Base-by-base conservation (phyloP, 2,888 invertebrate species). In the Phoronis australis region DNA sequence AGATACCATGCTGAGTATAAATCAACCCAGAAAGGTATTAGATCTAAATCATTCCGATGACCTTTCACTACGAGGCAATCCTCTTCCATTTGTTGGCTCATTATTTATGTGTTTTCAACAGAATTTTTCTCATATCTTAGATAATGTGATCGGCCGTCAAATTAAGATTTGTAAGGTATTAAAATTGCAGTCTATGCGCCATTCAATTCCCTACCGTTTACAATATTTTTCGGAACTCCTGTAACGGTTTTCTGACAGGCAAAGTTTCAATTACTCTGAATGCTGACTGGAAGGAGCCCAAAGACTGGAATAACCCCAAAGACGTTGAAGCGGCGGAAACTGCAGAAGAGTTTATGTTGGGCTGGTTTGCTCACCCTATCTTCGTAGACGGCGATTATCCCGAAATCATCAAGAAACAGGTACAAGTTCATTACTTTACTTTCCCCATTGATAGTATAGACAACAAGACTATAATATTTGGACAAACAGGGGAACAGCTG, bases 351-450 rank as follows among this genome's bases (percentile, higher is more conserved):
- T 50, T 50, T 26, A 39, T 51, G 24, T 42, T 61, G 12, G 64
- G 63, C 38, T 52, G 55, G 55, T 64, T 50, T 40, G 57, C 60
- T 15, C 44, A 59, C 35, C 64, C 64, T 12, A 56, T 64, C 21
- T 47, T 31, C 24, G 57, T 56, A 2, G 45, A 51, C 43, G 63
- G 63, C 1, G 84, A 86, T 74, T 86, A 41, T 35, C 37, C 42
- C n/a, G n/a, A n/a, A n/a, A n/a, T n/a, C n/a, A n/a, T n/a, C n/a
- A n/a, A n/a, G n/a, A n/a, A n/a, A n/a, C n/a, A n/a, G n/a, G n/a
- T n/a, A n/a, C n/a, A n/a, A n/a, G n/a, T n/a, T n/a, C n/a, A n/a
- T n/a, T n/a, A n/a, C n/a, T n/a, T n/a, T n/a, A n/a, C n/a, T n/a
- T n/a, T n/a, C n/a, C n/a, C n/a, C n/a, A n/a, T n/a, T n/a, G n/a